A percentile compares a stretch with the other conserved stretches of the same genome.
Evolutionary conservation across 2,888 invertebrate species (phyloP).

Genomic region (Nephrotoma guestfalica): DNA sequence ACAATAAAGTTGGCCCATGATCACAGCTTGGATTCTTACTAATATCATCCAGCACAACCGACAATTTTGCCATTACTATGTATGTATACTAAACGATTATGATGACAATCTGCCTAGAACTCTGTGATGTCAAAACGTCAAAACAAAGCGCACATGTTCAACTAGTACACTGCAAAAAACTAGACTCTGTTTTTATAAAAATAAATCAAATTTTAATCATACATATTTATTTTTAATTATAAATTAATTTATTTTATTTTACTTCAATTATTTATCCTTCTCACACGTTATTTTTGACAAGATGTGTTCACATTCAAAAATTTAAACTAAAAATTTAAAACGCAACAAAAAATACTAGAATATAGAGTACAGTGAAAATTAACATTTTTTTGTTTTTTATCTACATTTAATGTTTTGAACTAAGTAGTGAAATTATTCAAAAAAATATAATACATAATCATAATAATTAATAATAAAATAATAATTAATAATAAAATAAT

Average conservation of each 20-base stretch:
- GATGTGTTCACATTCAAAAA: neutral
- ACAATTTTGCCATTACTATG: neutral
- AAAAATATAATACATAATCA: neutral
- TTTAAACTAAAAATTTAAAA: neutral
- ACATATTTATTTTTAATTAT: neutral
- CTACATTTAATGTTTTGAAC: neutral
- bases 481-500: neutral
- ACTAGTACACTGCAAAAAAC: neutral
- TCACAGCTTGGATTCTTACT: conserved; percentile 51
- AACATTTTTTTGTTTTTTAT: neutral
- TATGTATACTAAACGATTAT: neutral
- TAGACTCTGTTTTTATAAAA: neutral
- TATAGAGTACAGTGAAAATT: neutral
- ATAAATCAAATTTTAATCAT: neutral
- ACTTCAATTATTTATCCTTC: neutral
- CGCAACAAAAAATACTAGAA: neutral
- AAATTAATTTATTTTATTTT: neutral
- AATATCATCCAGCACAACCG: conserved; percentile 39
- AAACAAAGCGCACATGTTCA: neutral
- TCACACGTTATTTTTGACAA: neutral
- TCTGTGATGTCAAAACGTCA: neutral
- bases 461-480: neutral
- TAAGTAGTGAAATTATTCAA: neutral
- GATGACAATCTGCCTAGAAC: neutral
- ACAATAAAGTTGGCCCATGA: conserved; percentile 64